phyloP scores from a whole-genome alignment of 2,797 vertebrate genomes.

The Cyclura pinguis region DNA sequence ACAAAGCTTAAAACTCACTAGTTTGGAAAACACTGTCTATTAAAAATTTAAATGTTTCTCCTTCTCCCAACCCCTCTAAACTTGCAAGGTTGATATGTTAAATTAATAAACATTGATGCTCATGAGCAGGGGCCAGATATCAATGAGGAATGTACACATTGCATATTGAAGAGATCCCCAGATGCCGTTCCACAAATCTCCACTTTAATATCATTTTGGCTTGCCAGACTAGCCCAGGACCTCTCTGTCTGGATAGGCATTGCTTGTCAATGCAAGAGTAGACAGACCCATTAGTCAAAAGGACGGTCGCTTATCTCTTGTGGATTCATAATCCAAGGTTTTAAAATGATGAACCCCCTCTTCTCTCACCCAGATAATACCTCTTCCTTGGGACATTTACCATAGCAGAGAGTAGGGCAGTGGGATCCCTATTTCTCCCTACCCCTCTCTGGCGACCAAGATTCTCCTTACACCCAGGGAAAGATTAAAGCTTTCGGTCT shows the following conservation, averaged over 20 bases:
- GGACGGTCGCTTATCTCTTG: not conserved
- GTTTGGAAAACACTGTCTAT: not conserved
- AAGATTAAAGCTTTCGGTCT: not conserved
- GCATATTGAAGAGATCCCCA: not conserved
- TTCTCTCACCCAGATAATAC: not conserved
- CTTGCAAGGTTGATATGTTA: too few relatives aligned
- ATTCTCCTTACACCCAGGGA: not conserved
- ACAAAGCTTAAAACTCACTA: not conserved
- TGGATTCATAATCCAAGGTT: not conserved
- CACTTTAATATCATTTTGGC: too few relatives aligned
- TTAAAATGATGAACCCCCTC: not conserved
- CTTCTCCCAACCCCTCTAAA: fast-evolving
- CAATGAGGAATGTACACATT: not conserved
- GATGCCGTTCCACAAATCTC: not conserved
- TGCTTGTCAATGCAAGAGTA: not conserved
- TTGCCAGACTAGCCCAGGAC: not conserved
- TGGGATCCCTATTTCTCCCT: too few relatives aligned
- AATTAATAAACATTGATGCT: too few relatives aligned
- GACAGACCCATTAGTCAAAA: not conserved
- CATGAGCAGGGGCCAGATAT: too few relatives aligned
- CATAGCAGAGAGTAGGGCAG: not conserved
- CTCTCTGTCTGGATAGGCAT: not conserved
- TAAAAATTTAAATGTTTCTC: not conserved
- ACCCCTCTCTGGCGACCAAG: not conserved
- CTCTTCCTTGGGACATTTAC: not conserved